Evolutionary conservation across 2,888 invertebrate species (phyloP).

Genomic region (Orchesellides sinensis): DNA sequence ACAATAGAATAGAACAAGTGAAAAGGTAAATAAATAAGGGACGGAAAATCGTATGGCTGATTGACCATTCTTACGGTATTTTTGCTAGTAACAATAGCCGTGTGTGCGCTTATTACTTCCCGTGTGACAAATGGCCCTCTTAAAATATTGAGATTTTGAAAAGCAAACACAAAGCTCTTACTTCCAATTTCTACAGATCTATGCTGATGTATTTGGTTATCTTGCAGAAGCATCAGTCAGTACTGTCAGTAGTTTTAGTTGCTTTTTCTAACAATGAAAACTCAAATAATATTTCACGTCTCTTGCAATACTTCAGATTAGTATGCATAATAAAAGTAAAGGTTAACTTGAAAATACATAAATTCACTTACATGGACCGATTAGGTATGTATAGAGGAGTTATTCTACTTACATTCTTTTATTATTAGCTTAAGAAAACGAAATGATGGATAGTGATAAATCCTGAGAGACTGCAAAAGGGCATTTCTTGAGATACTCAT

Average conservation of each 20-base stretch:
- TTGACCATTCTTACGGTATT: constrained; percentile 45
- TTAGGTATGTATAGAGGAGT: too few relatives aligned
- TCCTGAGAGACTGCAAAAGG: neutral
- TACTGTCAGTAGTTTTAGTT: neutral
- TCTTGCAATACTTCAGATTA: too few relatives aligned
- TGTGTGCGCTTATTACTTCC: constrained; percentile 19
- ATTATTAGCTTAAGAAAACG: too few relatives aligned
- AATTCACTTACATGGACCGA: too few relatives aligned
- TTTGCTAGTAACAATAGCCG: constrained; percentile 27
- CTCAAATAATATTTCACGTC: too few relatives aligned
- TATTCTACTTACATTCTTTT: too few relatives aligned
- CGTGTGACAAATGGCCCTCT: constrained; percentile 48
- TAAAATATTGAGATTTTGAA: neutral
- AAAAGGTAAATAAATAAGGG: constrained; percentile 26
- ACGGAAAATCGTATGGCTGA: constrained; percentile 26
- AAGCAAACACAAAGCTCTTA: neutral
- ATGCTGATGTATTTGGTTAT: too few relatives aligned
- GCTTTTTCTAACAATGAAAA: neutral
- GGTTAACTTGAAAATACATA: neutral
- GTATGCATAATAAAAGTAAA: neutral
- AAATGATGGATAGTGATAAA: constrained; percentile 4
- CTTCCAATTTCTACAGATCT: too few relatives aligned
- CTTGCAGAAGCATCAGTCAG: too few relatives aligned
- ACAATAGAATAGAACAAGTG: constrained; percentile 29
- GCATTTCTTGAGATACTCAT: constrained; percentile 7